Conservation (phyloP, 2,888 invertebrate genomes). For the Lutraria lutraria region DNA sequence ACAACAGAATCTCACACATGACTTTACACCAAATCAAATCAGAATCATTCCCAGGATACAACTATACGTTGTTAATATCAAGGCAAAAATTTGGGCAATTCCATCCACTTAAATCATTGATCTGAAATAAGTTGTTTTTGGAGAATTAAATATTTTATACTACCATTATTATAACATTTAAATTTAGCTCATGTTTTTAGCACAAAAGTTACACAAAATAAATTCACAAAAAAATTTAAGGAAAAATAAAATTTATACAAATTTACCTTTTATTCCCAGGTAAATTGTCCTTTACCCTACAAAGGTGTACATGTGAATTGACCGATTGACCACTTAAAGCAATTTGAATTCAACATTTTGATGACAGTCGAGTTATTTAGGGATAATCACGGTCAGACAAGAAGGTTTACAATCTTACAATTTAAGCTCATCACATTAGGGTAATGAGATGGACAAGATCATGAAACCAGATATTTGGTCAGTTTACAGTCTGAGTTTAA, state of each 20-base stretch:
- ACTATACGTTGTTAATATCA: neutral
- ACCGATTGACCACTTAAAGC: conserved; percentile 15
- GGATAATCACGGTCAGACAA: neutral
- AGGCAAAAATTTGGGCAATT: neutral
- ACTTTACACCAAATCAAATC: neutral
- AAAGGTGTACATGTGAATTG: neutral
- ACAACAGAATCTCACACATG: neutral
- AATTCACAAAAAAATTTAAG: neutral
- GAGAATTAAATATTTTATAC: too few species aligned
- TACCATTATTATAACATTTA: too few species aligned
- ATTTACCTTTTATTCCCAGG: neutral
- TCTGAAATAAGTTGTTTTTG: too few species aligned
- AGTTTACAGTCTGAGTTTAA: too few species aligned
- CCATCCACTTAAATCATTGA: too few species aligned
- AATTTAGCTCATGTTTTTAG: too few species aligned
- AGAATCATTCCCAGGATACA: neutral
- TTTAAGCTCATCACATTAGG: conserved; percentile 29
- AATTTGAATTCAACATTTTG: conserved; percentile 1
- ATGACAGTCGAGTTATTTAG: neutral
- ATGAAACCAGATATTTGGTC: neutral
- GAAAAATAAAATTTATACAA: neutral
- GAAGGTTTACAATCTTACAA: neutral
- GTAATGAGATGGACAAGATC: conserved; percentile 28
- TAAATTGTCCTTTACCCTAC: neutral
- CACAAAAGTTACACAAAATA: too few species aligned